phyloP scores from a whole-genome alignment of 2,888 invertebrate genomes.

The Drosophila limbata region DNA sequence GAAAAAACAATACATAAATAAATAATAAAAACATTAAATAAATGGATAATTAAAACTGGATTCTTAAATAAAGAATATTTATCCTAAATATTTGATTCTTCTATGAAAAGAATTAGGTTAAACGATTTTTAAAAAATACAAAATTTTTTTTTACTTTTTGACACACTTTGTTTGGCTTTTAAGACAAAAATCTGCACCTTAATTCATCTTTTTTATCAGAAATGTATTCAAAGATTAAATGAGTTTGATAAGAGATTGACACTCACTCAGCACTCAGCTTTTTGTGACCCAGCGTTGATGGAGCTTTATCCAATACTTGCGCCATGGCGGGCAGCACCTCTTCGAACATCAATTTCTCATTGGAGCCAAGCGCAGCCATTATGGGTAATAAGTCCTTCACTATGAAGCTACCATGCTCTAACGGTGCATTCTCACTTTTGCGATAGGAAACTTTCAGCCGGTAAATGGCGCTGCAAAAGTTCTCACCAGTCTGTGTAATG shows the following conservation, averaged over 20 bases:
- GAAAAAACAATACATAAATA: too few species aligned
- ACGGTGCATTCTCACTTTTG: constrained; percentile 16
- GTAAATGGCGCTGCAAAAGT: constrained; percentile 81
- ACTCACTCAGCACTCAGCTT: constrained; percentile 71
- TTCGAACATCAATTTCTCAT: constrained; percentile 69
- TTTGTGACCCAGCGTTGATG: constrained; percentile 14
- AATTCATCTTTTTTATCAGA: too few species aligned
- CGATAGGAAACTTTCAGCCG: constrained; percentile 57
- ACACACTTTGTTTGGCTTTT: too few species aligned
- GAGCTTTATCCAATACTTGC: constrained; percentile 40
- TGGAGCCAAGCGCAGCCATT: constrained; percentile 67
- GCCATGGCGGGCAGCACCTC: constrained; percentile 69
- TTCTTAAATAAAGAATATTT: too few species aligned
- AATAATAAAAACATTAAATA: too few species aligned
- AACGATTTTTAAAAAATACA: too few species aligned
- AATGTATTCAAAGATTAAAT: not conserved
- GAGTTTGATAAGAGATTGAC: not conserved
- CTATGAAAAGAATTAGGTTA: too few species aligned
- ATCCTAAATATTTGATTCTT: too few species aligned
- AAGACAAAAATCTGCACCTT: too few species aligned
- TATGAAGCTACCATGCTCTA: constrained; percentile 52
- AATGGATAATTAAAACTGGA: too few species aligned
- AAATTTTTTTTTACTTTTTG: too few species aligned
- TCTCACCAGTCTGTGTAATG: constrained; percentile 69
- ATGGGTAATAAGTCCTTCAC: constrained; percentile 71